Evolutionary conservation across 64 coral and sea anemone genomes (phyloP).

Genomic region (Montipora foliosa): DNA sequence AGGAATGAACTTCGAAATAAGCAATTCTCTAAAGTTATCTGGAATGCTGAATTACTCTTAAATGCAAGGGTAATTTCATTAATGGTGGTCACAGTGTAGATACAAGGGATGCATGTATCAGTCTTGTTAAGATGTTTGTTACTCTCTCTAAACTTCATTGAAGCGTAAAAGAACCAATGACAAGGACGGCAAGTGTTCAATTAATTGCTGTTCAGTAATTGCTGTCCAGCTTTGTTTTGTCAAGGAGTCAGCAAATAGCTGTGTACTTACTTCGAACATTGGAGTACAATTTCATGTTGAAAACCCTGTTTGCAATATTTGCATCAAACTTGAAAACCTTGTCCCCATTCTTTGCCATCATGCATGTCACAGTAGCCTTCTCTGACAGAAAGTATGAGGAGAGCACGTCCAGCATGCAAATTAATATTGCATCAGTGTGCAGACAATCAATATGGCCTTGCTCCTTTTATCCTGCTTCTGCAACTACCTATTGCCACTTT

Average conservation of each 20-base stretch:
- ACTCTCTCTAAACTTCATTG: background rate
- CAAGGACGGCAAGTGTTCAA: background rate
- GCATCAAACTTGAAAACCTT: background rate
- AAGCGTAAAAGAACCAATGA: background rate
- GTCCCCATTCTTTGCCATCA: background rate
- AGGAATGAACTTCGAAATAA: no score
- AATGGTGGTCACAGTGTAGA: slow-evolving; percentile 27
- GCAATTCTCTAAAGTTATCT: no score
- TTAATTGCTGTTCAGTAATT: background rate
- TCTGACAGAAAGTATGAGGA: background rate
- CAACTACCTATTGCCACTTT: background rate
- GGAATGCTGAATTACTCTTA: background rate
- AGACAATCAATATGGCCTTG: background rate
- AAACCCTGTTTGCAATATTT: slow-evolving; percentile 81
- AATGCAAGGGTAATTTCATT: background rate
- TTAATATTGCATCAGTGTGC: background rate
- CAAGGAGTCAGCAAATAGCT: background rate
- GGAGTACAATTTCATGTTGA: slow-evolving; percentile 48
- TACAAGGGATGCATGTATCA: slow-evolving; percentile 37
- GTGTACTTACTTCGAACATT: background rate
- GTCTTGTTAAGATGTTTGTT: slow-evolving; percentile 8
- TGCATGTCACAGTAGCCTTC: background rate
- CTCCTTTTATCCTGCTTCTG: background rate
- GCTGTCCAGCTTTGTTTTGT: background rate
- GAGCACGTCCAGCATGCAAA: background rate